Percentiles rank a stretch among this genome's conserved stretches.
Evolutionary conservation across 2,113 vertebrate species (phyloP).

Genomic region (Gymnocephalus cernua): DNA sequence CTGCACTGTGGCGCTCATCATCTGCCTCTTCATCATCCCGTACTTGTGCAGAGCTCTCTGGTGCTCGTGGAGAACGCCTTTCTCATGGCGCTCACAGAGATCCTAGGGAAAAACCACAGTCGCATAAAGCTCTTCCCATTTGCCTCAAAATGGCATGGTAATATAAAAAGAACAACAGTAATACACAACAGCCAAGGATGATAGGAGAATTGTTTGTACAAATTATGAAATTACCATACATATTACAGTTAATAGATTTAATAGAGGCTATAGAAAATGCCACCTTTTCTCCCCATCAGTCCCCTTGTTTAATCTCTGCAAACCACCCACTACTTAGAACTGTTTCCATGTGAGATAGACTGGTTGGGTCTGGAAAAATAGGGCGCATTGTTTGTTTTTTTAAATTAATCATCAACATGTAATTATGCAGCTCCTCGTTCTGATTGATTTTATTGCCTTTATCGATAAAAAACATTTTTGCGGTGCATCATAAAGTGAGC

Average conservation of each 20-base stretch:
- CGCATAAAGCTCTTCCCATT: background rate
- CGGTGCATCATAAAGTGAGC: background rate
- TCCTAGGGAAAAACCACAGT: slow-evolving; percentile 83
- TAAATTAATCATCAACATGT: slow-evolving; percentile 9
- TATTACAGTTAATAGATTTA: slow-evolving; percentile 24
- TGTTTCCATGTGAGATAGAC: background rate
- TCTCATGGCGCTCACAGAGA: slow-evolving; percentile 96
- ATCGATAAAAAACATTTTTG: background rate
- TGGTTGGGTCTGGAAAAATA: background rate
- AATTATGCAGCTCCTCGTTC: background rate
- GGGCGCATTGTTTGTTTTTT: slow-evolving; percentile 1
- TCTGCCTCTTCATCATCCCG: slow-evolving; percentile 95
- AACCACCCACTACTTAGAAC: slow-evolving; percentile 4
- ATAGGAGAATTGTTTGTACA: background rate
- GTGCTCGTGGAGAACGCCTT: slow-evolving; percentile 94
- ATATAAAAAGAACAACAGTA: background rate
- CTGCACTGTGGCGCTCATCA: slow-evolving; percentile 90
- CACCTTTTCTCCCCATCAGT: slow-evolving; percentile 8
- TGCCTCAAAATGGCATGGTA: background rate
- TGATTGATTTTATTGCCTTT: background rate
- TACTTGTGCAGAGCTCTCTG: slow-evolving; percentile 96
- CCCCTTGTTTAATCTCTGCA: background rate
- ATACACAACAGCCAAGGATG: background rate
- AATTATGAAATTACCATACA: slow-evolving; percentile 4
- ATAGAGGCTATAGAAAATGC: background rate